A percentile compares a stretch with the other conserved stretches of the same genome.
phyloP scores from a whole-genome alignment of 2,113 vertebrate genomes.

The Puffinus mauretanicus region DNA sequence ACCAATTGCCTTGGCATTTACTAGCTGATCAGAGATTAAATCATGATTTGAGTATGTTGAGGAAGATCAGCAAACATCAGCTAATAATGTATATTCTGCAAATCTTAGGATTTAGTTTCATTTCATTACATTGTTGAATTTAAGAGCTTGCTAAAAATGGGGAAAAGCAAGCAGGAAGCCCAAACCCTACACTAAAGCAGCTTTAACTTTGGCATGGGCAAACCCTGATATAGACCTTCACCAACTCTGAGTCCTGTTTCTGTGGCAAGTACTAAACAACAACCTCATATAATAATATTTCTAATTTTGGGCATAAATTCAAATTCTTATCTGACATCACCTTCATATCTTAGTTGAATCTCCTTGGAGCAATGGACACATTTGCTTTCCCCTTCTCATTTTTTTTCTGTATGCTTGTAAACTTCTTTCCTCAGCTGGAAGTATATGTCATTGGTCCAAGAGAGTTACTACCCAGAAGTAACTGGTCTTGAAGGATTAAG shows the following conservation, averaged over 20 bases:
- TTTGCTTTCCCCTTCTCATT: neutral
- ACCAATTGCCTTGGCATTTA: neutral
- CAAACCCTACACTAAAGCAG: neutral
- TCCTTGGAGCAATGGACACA: neutral
- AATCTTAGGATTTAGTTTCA: neutral
- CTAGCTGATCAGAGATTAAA: neutral
- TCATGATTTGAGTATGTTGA: neutral
- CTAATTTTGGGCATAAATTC: neutral
- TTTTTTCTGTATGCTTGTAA: neutral
- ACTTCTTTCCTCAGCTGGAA: neutral
- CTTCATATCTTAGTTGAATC: neutral
- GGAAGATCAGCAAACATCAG: neutral
- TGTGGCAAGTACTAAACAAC: neutral
- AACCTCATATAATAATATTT: neutral
- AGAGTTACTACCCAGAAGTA: neutral
- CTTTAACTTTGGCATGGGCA: neutral
- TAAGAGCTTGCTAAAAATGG: neutral
- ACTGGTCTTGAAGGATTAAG: neutral
- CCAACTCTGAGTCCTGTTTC: neutral
- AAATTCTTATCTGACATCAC: neutral
- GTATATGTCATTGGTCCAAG: neutral
- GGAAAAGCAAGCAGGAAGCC: neutral
- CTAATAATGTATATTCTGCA: neutral
- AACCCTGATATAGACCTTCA: neutral
- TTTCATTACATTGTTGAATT: neutral